These are phyloP conservation scores for Drosophila tristis DNA, from an alignment of 1,140 invertebrate genomes.

Conservation along the genomic window DNA sequence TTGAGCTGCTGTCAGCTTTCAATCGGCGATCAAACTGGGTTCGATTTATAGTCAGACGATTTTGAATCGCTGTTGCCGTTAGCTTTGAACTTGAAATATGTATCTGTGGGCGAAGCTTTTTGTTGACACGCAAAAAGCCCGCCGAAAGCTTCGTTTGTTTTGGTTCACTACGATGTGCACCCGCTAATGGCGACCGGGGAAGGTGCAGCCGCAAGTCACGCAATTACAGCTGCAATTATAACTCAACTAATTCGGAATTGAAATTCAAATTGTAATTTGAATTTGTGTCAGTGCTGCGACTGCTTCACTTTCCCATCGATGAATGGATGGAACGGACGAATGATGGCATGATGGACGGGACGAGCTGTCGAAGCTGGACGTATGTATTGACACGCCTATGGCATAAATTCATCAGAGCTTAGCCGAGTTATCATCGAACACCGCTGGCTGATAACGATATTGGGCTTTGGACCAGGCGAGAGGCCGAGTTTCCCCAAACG, in stretches of 20 bases:
- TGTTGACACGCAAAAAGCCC: constrained; percentile 11
- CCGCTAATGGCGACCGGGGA: background rate
- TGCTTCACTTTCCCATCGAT: constrained; percentile 6
- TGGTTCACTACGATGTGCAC: constrained; percentile 24
- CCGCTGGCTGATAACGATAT: constrained; percentile 27
- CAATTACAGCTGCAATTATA: constrained; percentile 38
- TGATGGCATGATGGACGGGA: constrained; percentile 1
- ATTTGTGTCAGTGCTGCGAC: background rate
- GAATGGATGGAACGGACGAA: constrained; percentile 13
- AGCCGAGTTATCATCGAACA: background rate
- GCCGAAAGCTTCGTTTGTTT: constrained; percentile 37
- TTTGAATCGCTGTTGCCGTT: constrained; percentile 16
- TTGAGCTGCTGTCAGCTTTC: constrained; percentile 4
- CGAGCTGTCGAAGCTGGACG: background rate
- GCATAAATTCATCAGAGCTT: constrained; percentile 4
- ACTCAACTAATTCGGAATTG: constrained; percentile 19
- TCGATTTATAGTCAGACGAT: constrained; percentile 23
- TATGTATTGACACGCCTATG: constrained; percentile 14
- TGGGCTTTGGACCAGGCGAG: background rate
- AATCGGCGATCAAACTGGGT: background rate
- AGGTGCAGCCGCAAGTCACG: constrained; percentile 20
- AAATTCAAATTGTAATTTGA: constrained; percentile 25
- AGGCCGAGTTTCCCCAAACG: constrained; percentile 37
- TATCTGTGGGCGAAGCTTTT: constrained; percentile 4
- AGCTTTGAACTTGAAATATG: constrained; percentile 46